These are phyloP conservation scores for Drosophila nebulosa DNA, from an alignment of 1,140 invertebrate species.

Conservation along the genomic window DNA sequence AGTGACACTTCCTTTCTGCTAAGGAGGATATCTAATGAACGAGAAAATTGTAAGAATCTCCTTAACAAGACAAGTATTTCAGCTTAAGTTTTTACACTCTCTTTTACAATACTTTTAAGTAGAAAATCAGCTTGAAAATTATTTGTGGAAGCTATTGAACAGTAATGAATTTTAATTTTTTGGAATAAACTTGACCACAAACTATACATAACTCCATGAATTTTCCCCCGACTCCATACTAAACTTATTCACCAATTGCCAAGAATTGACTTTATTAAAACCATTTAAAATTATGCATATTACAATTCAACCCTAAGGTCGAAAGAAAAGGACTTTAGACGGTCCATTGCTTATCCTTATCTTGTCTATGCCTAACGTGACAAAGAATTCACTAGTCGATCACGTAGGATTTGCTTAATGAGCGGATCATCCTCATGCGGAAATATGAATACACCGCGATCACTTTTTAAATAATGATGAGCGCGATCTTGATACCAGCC, in stretches of 20 bases:
- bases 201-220: too few species aligned
- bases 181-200: too few species aligned
- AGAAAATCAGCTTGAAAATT: too few species aligned
- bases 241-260: too few species aligned
- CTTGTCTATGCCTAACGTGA: neutral
- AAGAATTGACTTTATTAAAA: neutral
- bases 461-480: slow-evolving; percentile 39
- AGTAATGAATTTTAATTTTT: too few species aligned
- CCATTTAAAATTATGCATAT: neutral
- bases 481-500: slow-evolving; percentile 64
- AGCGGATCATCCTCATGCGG: slow-evolving; percentile 58
- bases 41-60: neutral
- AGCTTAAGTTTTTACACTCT: too few species aligned
- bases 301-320: neutral
- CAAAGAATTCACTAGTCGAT: neutral
- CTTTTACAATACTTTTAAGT: too few species aligned
- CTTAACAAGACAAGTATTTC: too few species aligned
- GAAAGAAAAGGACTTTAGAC: neutral
- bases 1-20: slow-evolving; percentile 21
- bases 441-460: slow-evolving; percentile 56
- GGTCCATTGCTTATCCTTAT: too few species aligned
- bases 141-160: too few species aligned
- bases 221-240: too few species aligned
- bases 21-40: neutral
- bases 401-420: slow-evolving; percentile 36